phyloP scores from a whole-genome alignment of 2,113 vertebrate genomes.

The Jacana jacana region DNA sequence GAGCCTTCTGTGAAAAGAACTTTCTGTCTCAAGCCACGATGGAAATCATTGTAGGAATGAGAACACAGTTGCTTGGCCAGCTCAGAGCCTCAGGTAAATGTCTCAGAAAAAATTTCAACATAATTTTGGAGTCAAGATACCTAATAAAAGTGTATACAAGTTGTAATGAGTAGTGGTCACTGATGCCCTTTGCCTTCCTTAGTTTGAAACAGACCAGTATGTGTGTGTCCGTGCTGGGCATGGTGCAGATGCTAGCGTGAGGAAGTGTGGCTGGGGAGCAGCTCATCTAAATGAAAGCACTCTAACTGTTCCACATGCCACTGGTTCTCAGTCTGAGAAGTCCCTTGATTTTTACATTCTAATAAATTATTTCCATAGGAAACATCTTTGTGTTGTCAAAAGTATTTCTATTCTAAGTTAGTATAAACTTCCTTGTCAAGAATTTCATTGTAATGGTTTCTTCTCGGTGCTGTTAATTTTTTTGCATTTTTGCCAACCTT shows the following conservation, averaged over 20 bases:
- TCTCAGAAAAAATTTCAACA: not conserved
- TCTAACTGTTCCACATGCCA: not conserved
- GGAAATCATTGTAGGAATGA: conserved; percentile 94
- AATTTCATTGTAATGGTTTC: not conserved
- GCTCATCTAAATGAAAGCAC: not conserved
- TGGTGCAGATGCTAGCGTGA: not conserved
- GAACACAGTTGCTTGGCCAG: conserved; percentile 91
- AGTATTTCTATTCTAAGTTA: not conserved
- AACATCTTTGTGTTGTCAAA: not conserved
- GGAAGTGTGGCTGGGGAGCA: not conserved
- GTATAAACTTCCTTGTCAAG: not conserved
- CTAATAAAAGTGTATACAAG: not conserved
- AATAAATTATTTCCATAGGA: not conserved
- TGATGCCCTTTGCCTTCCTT: not conserved
- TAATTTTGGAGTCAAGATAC: not conserved
- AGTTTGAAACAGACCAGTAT: not conserved
- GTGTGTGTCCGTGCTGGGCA: not conserved
- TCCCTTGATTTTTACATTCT: not conserved
- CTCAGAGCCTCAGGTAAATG: conserved; percentile 91
- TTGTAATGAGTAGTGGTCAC: not conserved
- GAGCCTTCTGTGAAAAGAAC: conserved; percentile 93
- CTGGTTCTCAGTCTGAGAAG: not conserved
- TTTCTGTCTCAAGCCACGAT: conserved; percentile 95
- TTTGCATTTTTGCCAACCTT: no score
- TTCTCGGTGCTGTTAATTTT: not conserved